Conservation (phyloP, 2,888 invertebrate genomes). For the Saturnia pavonia region DNA sequence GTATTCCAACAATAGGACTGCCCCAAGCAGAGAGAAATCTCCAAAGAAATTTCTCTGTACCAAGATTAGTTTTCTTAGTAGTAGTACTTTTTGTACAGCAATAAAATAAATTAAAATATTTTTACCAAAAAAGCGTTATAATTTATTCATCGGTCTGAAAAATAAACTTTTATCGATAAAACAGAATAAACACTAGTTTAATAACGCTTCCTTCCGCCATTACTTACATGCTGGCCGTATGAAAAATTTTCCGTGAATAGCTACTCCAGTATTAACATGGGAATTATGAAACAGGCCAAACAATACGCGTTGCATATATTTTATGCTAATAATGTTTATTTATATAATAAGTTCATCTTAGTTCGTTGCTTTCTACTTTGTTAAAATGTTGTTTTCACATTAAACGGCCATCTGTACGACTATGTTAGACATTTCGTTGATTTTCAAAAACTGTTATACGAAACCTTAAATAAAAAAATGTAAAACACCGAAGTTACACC, state of each 20-base stretch:
- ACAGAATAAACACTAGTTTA: constrained; percentile 22
- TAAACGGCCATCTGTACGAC: neutral
- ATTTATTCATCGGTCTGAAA: constrained; percentile 16
- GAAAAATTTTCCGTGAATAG: constrained; percentile 10
- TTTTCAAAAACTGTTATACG: too few species aligned
- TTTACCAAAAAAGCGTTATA: neutral
- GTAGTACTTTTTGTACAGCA: neutral
- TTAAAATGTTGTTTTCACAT: neutral
- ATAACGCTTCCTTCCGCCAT: constrained; percentile 19
- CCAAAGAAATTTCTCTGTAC: too few species aligned
- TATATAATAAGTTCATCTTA: neutral
- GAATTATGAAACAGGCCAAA: constrained; percentile 7
- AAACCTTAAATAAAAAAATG: too few species aligned
- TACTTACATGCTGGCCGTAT: constrained; percentile 15
- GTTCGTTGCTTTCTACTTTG: neutral
- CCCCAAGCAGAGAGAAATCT: too few species aligned
- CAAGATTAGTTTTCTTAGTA: too few species aligned
- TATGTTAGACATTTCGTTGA: neutral
- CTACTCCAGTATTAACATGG: neutral
- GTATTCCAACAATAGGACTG: too few species aligned
- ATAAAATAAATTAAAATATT: neutral
- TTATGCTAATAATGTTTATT: neutral
- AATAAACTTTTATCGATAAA: constrained; percentile 25
- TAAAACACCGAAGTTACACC: too few species aligned
- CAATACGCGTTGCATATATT: neutral